Conservation (phyloP, 2,113 vertebrate species). For the Chitala chitala region DNA sequence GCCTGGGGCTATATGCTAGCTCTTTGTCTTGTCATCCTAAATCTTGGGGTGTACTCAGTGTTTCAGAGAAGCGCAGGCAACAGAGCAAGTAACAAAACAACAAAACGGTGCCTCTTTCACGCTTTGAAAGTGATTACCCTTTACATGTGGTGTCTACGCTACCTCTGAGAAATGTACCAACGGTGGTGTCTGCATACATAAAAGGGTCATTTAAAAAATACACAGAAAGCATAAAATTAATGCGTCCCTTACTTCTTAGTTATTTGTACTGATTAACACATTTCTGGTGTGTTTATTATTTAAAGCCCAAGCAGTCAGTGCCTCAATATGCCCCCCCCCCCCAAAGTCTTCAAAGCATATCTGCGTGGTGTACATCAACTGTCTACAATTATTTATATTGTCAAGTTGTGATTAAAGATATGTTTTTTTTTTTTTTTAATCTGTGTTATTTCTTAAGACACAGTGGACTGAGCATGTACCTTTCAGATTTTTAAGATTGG, state of each 20-base stretch:
- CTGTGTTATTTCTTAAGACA: too few relatives aligned
- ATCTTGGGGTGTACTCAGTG: constrained; percentile 69
- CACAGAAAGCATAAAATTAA: not conserved
- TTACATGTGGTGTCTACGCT: constrained; percentile 42
- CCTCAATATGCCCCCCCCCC: not conserved
- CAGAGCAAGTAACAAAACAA: too few relatives aligned
- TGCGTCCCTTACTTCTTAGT: not conserved
- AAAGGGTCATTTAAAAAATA: not conserved
- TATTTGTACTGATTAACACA: not conserved
- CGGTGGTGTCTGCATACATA: constrained; percentile 48
- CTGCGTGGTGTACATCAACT: too few relatives aligned
- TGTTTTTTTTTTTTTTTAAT: too few relatives aligned
- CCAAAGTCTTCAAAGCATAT: not conserved
- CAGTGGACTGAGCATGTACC: too few relatives aligned
- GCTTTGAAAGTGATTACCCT: constrained; percentile 59
- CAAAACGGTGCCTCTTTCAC: constrained; percentile 62
- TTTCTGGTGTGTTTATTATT: not conserved
- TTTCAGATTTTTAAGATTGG: too few relatives aligned
- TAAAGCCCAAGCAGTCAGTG: not conserved
- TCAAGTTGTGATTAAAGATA: not conserved
- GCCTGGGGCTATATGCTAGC: constrained; percentile 57
- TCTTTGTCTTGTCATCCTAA: constrained; percentile 74
- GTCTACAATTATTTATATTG: too few relatives aligned
- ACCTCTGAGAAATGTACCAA: constrained; percentile 40
- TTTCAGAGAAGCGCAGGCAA: constrained; percentile 64